Base-by-base conservation (phyloP, 1,140 invertebrate species). In the Monomorium pharaonis region DNA sequence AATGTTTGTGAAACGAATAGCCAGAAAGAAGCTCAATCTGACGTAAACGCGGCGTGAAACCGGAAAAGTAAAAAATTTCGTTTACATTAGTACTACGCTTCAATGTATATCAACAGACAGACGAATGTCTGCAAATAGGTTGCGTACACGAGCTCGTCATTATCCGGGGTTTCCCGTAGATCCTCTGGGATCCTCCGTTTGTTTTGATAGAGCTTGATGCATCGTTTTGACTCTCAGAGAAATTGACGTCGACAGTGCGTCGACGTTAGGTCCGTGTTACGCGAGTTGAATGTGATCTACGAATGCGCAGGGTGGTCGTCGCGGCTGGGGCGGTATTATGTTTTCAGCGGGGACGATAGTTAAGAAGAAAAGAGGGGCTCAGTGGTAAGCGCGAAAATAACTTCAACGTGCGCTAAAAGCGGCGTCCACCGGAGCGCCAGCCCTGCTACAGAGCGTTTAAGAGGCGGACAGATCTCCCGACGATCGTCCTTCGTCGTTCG, bases 361-460 rank as follows among this genome's bases (percentile, higher is more conserved):
- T 54, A 37, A 81, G 78, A 88, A 87, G 89, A 87, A 75, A 86
- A 88, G 86, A 90, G 86, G 89, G 91, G 91, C 58, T 60, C 89
- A 87, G 87, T 85, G 89, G 92, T 89, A 89, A 90, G 87, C 70
- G 93, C 93, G 88, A 94, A 94, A 94, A 94, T 94, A 94, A 94
- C 93, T 90, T 77, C 83, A 90, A 90, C 90, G 87, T 92, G 93
- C 92, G 93, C 94, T 94, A 94, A 94, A 94, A 92, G 92, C 88
- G 90, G 92, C 90, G 88, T 89, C 93, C 89, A 92, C 92, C 91
- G 86, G 89, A 92, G 92, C 90, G 91, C 91, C 89, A 91, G 90
- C 91, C 90, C 90, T 91, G 92, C 90, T 89, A 87, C 89, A 88
- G 87, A 85, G 78, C 83, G 69, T 88, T 90, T 56, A 76, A 88